These are phyloP conservation scores for Notoglanidium macrostoma DNA, from an alignment of 2,797 vertebrate genomes.

Conservation along the genomic window DNA sequence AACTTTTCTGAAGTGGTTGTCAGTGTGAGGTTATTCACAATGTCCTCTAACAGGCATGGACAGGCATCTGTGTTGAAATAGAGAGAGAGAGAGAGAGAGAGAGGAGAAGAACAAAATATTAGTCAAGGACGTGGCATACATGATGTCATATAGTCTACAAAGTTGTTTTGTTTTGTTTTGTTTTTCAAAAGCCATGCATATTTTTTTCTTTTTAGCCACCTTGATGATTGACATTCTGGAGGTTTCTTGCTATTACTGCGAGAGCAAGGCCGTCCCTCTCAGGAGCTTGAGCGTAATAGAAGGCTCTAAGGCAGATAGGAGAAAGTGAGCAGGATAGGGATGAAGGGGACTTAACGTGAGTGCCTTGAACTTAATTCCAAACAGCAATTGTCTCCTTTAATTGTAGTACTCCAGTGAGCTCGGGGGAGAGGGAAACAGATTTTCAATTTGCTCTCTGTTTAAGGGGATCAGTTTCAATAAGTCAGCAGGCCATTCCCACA, in stretches of 20 bases:
- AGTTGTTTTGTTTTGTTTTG: slow-evolving; percentile 40
- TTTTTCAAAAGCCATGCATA: slow-evolving; percentile 12
- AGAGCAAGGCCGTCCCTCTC: slow-evolving; percentile 4
- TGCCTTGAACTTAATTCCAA: slow-evolving; percentile 67
- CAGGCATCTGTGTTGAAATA: slow-evolving; percentile 21
- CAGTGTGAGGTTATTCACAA: slow-evolving; percentile 26
- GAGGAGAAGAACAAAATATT: slow-evolving; percentile 29
- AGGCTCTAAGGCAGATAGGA: slow-evolving; percentile 55
- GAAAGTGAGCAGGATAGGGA: slow-evolving; percentile 33
- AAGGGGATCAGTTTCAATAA: slow-evolving; percentile 76
- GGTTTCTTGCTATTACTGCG: slow-evolving; percentile 51
- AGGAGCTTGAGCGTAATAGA: slow-evolving; percentile 52
- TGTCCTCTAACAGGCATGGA: slow-evolving; percentile 32
- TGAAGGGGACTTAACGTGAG: slow-evolving; percentile 32
- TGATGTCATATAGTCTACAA: slow-evolving; percentile 57
- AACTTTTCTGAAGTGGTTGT: slow-evolving; percentile 35
- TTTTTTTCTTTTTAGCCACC: background rate
- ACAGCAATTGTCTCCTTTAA: slow-evolving; percentile 75
- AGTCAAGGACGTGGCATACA: slow-evolving; percentile 3
- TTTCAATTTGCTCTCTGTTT: slow-evolving; percentile 75
- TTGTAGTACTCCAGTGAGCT: slow-evolving; percentile 66
- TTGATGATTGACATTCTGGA: slow-evolving; percentile 58
- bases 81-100: background rate
- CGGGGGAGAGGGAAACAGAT: slow-evolving; percentile 68
- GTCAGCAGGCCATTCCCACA: slow-evolving; percentile 62